Base-by-base conservation (phyloP, 2,888 invertebrate species). In the Priocnemis perturbator region DNA sequence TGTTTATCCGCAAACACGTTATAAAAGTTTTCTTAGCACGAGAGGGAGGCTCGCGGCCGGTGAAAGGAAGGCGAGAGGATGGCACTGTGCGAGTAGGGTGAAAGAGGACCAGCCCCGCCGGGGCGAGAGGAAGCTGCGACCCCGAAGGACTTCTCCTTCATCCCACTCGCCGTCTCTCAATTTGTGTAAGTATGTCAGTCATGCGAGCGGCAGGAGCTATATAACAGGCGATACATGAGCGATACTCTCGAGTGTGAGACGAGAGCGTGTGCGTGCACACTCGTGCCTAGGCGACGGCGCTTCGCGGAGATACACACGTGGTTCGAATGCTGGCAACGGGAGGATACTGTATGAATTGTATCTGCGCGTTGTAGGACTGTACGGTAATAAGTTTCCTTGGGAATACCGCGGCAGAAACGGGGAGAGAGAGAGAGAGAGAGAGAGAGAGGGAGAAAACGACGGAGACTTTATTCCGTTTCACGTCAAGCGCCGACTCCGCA, bases 371-470 rank as follows among this genome's bases (percentile, higher is more conserved):
- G 23, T 64, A 52, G 70, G 71, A 76, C 76, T 74, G 74, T 71
- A 73, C 79, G 78, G 73, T 85, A 85, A 85, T 83, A 85, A 83
- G 84, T 83, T 85, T 80, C 83, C 76, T 61, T 77, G 84, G 83
- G 84, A 85, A 85, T 85, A 81, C 78, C 65, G 67, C 60, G 60
- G 50, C 0, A 26, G 47, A 1, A 37, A 37, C 7, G 37, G 26
- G 26, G 26, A 37, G 11, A 37, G 37, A 37, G 37, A 37, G 11
- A 11, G 37, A 37, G 7, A 37, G 11, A 37, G 37, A 9, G 37
- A 26, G 37, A 37, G 64, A 63, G 37, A 37, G 37, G 14, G 37
- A 37, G 37, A 11, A 11, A 37, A 37, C 37, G 37, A 1, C 37
- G 37, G 37, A 80, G 80, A 82, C 75, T 77, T 80, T 80, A 81